These are phyloP conservation scores for Lutjanus campechanus DNA, from an alignment of 2,797 vertebrate genomes.

Conservation along the genomic window DNA sequence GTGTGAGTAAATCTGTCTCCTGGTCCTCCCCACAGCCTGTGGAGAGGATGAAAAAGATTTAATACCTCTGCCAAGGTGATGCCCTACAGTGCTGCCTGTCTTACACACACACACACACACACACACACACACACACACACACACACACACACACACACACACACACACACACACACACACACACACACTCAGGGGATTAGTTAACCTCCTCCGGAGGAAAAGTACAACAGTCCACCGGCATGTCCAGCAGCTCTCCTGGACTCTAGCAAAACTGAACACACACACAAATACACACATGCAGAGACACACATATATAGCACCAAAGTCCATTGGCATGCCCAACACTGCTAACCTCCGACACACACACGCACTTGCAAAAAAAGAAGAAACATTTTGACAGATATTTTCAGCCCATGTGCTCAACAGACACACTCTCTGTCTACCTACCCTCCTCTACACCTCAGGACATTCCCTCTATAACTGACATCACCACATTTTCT, in stretches of 20 bases:
- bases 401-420: constrained; percentile 45
- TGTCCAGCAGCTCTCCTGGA: constrained; percentile 57
- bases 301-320: constrained; percentile 6
- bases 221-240: constrained; percentile 55
- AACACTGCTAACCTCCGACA: constrained; percentile 26
- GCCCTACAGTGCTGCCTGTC: constrained; percentile 72
- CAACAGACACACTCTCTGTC: constrained; percentile 25
- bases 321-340: not conserved
- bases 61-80: constrained; percentile 80
- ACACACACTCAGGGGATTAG: constrained; percentile 55
- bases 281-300: constrained; percentile 5
- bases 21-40: constrained; percentile 64
- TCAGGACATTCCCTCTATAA: constrained; percentile 40
- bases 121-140: not conserved
- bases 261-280: constrained; percentile 21
- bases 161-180: constrained; percentile 22
- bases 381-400: constrained; percentile 36
- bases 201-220: constrained; percentile 63
- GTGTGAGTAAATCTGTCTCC: constrained; percentile 60
- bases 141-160: constrained; percentile 27
- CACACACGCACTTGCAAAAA: constrained; percentile 29
- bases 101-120: constrained; percentile 4
- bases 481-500: constrained; percentile 44
- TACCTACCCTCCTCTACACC: constrained; percentile 32
- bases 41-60: constrained; percentile 80